Base-by-base conservation (phyloP, 2,113 vertebrate species). In the Odocoileus virginianus region DNA sequence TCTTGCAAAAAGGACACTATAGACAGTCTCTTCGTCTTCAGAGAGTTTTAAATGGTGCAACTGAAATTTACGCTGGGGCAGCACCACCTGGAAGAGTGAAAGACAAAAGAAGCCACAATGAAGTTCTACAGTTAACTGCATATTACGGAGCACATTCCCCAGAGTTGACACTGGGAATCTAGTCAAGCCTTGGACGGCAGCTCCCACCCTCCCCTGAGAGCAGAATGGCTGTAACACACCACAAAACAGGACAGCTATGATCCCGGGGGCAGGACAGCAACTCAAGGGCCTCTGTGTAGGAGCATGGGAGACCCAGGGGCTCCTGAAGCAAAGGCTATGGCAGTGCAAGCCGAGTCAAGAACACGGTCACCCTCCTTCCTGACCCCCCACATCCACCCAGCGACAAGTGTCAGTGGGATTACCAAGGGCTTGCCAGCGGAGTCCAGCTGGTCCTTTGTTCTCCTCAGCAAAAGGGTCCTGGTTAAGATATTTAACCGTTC, bases 401-500 rank as follows among this genome's bases (percentile, higher is more conserved):
- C 11, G 5, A n/a, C 43, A 92, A 7, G 16, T 1, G 21, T 2
- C 79, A 85, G 2, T 3, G 47, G 86, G 27, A 43, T 98, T 99
- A 99, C 99, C 99, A 99, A 99, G n/a, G 99, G 99, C 88, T 99
- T 99, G 91, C 99, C 99, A 0, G 97, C 16, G 1, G 99, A 98
- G 98, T 99, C 99, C 97, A 96, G 96, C 93, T 99, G 99, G 92
- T 99, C 96, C 96, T 99, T 99, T 95, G 99, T 99, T 96, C 99
- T 99, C 97, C 99, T 98, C 88, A 99, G 97, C 97, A 99, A 98
- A 76, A 99, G 99, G 82, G 98, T 99, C 98, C 98, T 99, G 43
- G 99, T 99, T 98, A 99, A 99, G 96, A 99, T 99, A 96, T 99
- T 99, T 52, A 99, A 98, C 89, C 99, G 99, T 96, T 99, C 99